A percentile compares a stretch with the other conserved stretches of the same genome.
Conservation (phyloP, 2,113 vertebrate species). For the Salvator merianae region DNA sequence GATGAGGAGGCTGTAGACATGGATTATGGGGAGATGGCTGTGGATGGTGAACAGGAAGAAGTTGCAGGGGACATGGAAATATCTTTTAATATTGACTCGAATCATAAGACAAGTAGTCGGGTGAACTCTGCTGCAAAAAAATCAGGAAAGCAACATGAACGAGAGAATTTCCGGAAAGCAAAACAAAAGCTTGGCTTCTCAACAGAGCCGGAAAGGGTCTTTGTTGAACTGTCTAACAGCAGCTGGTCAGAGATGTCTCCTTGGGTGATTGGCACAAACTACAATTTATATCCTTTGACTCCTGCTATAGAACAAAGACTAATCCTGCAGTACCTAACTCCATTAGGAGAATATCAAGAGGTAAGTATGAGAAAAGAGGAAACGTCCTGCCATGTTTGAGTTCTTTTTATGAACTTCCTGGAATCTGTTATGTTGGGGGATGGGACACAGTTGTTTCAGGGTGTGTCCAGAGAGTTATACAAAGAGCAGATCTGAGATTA, state of each 20-base stretch:
- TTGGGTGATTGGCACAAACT: conserved; percentile 98
- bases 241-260: conserved; percentile 99
- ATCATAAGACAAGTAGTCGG: conserved; percentile 83
- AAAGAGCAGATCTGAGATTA: not conserved
- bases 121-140: conserved; percentile 82
- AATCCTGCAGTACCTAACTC: conserved; percentile 96
- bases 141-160: conserved; percentile 79
- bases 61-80: conserved; percentile 81
- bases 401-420: conserved; percentile 5
- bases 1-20: conserved; percentile 96
- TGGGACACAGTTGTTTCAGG: not conserved
- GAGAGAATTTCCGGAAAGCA: conserved; percentile 83
- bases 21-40: conserved; percentile 84
- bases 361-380: conserved; percentile 70
- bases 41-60: conserved; percentile 78
- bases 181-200: conserved; percentile 93
- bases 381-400: conserved; percentile 1
- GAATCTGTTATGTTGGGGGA: too few species aligned
- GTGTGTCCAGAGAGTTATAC: not conserved
- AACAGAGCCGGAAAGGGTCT: conserved; percentile 87
- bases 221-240: conserved; percentile 97
- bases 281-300: conserved; percentile 93
- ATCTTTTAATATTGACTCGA: conserved; percentile 84
- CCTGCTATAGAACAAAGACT: conserved; percentile 95
- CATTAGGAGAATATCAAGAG: conserved; percentile 98